Evolutionary conservation across 2,113 vertebrate species (phyloP), one percentile per base, ranked within the genome.

Genomic region (Sigmodon hispidus): DNA sequence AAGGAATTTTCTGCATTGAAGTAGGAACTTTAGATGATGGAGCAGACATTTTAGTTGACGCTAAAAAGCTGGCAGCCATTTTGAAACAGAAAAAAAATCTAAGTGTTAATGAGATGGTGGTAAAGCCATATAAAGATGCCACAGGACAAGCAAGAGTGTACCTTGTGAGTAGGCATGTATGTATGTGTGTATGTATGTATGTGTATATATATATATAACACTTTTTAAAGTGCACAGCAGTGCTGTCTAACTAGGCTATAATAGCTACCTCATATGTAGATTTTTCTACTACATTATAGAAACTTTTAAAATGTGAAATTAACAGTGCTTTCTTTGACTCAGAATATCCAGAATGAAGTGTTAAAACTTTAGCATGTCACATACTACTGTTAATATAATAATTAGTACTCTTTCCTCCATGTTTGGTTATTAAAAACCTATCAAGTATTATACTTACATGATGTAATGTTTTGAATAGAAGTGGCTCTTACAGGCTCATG

Each of bases 281-380:
- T 13, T 90, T 90, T 76, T 87, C 57, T 93, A 55, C 19, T 67
- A 86, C 36, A 63, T 61, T 76, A 76, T 85, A 76, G 77, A 65
- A 75, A 61, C 5, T 61, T 73, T 36, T 65, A 83, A 72, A 73
- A 26, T 45, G 48, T n/a, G 34, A 94, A 73, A 86, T 75, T 89
- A 61, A 81, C 80, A 93, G 29, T 79, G 22, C 73, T 86, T 69
- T 80, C 10, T 63, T 86, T 85, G 65, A 45, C 31, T 89, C 22
- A 85, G 19, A 45, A 21, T 93, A 76, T 63, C 81, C 22, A 63
- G 61, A 87, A 52, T 45, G 43, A 90, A 87, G 50, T 77, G 52
- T 70, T 76, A 34, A 50, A 3, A 24, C 76, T 93, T 89, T 24
- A 77, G 84, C 55, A 65, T 69, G 22, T 45, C 81, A 40, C 70